A percentile compares a stretch with the other conserved stretches of the same genome.
Conservation (phyloP, 2,113 vertebrate species). For the Porphyrio hochstetteri region DNA sequence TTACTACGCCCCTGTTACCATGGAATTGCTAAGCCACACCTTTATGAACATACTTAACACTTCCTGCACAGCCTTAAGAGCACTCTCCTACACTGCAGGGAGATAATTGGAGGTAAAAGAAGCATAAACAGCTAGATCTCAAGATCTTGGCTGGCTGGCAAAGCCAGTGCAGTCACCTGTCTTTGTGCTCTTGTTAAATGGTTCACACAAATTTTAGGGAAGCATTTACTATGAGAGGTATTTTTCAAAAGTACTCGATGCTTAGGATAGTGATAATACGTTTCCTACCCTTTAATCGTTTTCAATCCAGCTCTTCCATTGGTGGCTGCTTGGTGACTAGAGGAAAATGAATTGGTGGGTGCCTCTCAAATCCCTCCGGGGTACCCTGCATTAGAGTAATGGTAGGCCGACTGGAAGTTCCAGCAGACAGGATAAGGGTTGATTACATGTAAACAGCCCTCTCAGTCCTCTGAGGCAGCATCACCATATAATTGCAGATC, state of each 20-base stretch:
- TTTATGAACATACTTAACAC: slow-evolving; percentile 28
- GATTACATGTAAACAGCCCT: background rate
- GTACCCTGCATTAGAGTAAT: background rate
- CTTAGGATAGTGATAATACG: background rate
- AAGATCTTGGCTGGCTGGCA: slow-evolving; percentile 4
- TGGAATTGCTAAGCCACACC: slow-evolving; percentile 62
- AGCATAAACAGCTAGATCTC: background rate
- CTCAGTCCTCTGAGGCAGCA: background rate
- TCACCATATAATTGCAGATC: background rate
- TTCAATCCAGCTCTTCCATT: background rate
- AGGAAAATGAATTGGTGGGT: background rate
- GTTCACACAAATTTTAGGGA: slow-evolving; percentile 9
- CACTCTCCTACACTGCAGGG: background rate
- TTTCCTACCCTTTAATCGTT: background rate
- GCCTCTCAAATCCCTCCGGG: background rate
- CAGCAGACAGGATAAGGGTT: background rate
- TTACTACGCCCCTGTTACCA: slow-evolving; percentile 37
- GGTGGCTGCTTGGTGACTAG: background rate
- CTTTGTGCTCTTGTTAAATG: background rate
- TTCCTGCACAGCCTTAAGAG: slow-evolving; percentile 32
- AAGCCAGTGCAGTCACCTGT: background rate
- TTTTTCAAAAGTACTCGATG: background rate
- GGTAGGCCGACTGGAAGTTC: background rate
- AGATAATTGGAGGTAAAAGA: slow-evolving; percentile 12
- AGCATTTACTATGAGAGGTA: background rate